Conservation (phyloP, 2,113 vertebrate genomes). For the Rana temporaria region DNA sequence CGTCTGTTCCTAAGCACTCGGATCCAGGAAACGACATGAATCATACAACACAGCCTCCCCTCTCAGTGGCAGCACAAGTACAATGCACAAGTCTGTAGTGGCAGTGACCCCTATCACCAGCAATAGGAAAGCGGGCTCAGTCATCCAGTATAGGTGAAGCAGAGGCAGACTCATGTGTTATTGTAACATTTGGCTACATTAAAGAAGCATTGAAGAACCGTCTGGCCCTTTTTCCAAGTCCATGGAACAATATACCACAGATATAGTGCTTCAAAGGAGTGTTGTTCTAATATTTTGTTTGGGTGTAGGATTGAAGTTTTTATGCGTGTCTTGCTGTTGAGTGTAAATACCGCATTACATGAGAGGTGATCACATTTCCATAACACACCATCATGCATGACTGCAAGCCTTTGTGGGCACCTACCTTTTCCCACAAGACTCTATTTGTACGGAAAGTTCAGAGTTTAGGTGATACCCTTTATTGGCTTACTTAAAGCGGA, state of each 20-base stretch:
- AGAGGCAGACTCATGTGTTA: slow-evolving; percentile 38
- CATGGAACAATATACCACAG: background rate
- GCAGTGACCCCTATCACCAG: slow-evolving; percentile 31
- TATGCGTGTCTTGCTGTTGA: background rate
- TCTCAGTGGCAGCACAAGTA: slow-evolving; percentile 6
- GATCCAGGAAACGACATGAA: slow-evolving; percentile 19
- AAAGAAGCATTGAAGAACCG: slow-evolving; percentile 12
- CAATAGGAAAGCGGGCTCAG: slow-evolving; percentile 15
- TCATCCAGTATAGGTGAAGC: slow-evolving; percentile 10
- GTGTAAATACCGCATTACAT: background rate
- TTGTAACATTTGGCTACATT: slow-evolving; percentile 36
- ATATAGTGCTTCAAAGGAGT: background rate
- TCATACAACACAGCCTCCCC: background rate
- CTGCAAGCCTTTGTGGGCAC: too few relatives aligned
- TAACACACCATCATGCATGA: too few relatives aligned
- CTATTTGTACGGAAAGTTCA: too few relatives aligned
- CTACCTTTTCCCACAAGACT: too few relatives aligned
- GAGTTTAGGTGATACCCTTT: too few relatives aligned
- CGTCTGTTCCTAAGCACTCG: slow-evolving; percentile 2
- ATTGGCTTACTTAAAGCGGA: too few relatives aligned
- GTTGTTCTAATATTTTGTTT: background rate
- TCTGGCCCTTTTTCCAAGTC: too few relatives aligned
- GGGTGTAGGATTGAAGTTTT: background rate
- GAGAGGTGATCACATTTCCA: background rate
- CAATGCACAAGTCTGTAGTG: slow-evolving; percentile 34